Evolutionary conservation across 2,888 invertebrate genomes (phyloP), one percentile per base, ranked within the genome.

Genomic region (Erynnis tages): DNA sequence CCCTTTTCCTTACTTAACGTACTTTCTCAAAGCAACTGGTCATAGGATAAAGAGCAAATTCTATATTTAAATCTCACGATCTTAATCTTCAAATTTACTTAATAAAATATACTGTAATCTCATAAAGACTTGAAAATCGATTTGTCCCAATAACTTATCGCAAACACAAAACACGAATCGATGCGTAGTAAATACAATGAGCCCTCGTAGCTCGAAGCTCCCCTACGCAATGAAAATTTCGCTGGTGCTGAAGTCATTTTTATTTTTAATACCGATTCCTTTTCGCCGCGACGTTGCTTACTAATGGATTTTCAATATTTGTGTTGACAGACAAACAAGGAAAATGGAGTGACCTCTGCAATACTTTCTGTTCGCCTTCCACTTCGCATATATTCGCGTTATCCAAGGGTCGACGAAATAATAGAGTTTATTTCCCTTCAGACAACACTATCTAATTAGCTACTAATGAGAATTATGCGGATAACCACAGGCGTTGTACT

Each of bases 241-340:
- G 73, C 69, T 68, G 67, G 67, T 71, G 66, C 69, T 71, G 54
- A 73, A 79, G 80, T 76, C 77, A 79, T 79, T 81, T 79, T 82
- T 82, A 80, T 82, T 81, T 83, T 82, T 79, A 80, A 82, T 82
- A 82, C 77, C 77, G 77, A 76, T 78, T 78, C 81, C 38, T 80
- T 78, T 79, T 63, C 77, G 79, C 79, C 75, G 68, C 63, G 75
- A 66, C 69, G 75, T 76, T 71, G 76, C 77, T 76, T 79, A 77
- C 79, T 86, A 86, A 87, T 86, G 86, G 85, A 85, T 84, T 87
- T 80, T 81, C 84, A 86, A 85, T 86, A 86, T 86, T 86, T 85
- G 81, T 82, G 72, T 83, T 82, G 81, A 80, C 82, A 78, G 76
- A 79, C 78, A 85, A 84, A 82, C 79, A 82, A 76, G 79, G 79